A percentile compares a stretch with the other conserved stretches of the same genome.
These are phyloP conservation scores for Coptodon rendalli DNA, from an alignment of 2,113 vertebrate species.

Conservation along the genomic window DNA sequence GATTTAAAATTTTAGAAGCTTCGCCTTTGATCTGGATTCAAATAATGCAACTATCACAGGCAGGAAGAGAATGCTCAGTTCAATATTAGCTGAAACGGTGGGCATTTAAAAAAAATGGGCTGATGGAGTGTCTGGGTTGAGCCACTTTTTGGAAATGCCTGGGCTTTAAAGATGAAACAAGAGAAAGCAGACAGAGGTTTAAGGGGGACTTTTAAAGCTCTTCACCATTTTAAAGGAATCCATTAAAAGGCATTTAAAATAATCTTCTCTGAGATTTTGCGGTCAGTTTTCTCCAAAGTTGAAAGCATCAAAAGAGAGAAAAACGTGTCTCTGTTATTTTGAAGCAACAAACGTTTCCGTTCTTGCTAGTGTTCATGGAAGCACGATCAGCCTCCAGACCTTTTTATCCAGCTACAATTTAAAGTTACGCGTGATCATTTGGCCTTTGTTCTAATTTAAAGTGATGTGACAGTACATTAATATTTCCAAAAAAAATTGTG, in stretches of 20 bases:
- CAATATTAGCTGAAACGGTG: neutral
- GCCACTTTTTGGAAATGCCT: neutral
- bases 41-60: neutral
- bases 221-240: neutral
- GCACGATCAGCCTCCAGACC: neutral
- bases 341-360: neutral
- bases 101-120: accelerated
- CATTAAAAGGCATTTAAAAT: neutral
- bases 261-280: neutral
- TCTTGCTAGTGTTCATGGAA: neutral
- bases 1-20: neutral
- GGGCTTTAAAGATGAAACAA: neutral
- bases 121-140: neutral
- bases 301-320: neutral
- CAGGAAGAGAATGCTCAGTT: neutral
- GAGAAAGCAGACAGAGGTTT: neutral
- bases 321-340: neutral
- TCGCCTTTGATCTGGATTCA: neutral
- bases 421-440: neutral
- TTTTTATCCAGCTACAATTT: neutral
- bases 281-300: neutral
- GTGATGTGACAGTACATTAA: neutral
- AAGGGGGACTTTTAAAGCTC: neutral
- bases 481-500: neutral
- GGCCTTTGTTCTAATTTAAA: neutral